Evolutionary conservation across 1,140 invertebrate genomes (phyloP).

Genomic region (Sarcophaga bullata): DNA sequence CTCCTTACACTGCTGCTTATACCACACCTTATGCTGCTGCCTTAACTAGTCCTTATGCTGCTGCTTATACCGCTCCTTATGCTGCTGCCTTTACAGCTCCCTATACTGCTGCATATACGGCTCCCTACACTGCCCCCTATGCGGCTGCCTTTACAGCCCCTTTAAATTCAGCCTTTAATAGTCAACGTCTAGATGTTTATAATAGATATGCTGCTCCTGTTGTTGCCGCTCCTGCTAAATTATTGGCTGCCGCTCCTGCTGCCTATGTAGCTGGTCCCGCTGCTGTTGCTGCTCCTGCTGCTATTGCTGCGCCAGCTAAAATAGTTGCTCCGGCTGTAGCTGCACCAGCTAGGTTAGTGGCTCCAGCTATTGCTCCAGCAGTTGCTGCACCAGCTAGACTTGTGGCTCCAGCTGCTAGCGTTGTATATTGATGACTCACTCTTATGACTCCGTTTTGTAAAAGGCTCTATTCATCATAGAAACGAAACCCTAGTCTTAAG

Average conservation of each 20-base stretch:
- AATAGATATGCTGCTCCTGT: slow-evolving; percentile 6
- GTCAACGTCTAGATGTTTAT: slow-evolving; percentile 18
- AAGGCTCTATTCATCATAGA: background rate
- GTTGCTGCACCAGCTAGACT: background rate
- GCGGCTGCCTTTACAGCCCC: slow-evolving; percentile 30
- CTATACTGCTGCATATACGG: slow-evolving; percentile 18
- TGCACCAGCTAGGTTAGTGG: background rate
- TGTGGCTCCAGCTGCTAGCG: background rate
- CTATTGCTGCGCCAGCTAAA: background rate
- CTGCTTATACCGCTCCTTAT: background rate
- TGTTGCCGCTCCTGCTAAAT: slow-evolving; percentile 21
- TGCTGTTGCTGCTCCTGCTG: background rate
- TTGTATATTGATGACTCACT: background rate
- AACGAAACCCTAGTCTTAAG: background rate
- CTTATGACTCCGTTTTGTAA: slow-evolving; percentile 12
- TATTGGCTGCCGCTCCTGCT: slow-evolving; percentile 28
- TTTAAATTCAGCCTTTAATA: slow-evolving; percentile 4
- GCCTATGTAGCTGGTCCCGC: background rate
- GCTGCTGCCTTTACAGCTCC: slow-evolving; percentile 11
- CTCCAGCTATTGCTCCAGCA: background rate
- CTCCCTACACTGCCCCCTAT: slow-evolving; percentile 25
- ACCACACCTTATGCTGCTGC: slow-evolving; percentile 9
- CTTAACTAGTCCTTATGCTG: background rate
- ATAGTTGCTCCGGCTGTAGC: background rate
- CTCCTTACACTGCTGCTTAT: slow-evolving; percentile 5